Percentiles rank a stretch among this genome's conserved stretches.
Evolutionary conservation across 1,140 invertebrate genomes (phyloP).

Genomic region (Achroia grisella): DNA sequence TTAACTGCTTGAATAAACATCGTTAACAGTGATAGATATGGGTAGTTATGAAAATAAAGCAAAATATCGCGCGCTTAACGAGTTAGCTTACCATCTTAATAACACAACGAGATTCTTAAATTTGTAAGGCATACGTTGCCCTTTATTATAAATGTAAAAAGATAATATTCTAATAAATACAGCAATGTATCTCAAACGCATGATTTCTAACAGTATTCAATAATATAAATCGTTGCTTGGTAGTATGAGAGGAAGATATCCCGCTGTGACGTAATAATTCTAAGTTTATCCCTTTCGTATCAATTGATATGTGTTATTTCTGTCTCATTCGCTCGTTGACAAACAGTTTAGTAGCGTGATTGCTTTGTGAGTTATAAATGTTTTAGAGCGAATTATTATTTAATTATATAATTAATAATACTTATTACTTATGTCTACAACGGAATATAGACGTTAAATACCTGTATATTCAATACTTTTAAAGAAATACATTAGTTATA

Average conservation of each 20-base stretch:
- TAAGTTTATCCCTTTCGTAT: constrained; percentile 57
- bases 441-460: no score
- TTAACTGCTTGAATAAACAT: constrained; percentile 69
- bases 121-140: constrained; percentile 19
- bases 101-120: constrained; percentile 3
- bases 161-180: constrained; percentile 2
- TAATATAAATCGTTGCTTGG: constrained; percentile 8
- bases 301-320: constrained; percentile 42
- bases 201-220: not conserved
- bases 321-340: constrained; percentile 53
- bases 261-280: constrained; percentile 69
- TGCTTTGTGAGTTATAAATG: constrained; percentile 13
- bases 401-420: no score
- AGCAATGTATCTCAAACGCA: constrained; percentile 23
- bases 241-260: constrained; percentile 38
- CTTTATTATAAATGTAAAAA: not conserved
- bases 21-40: constrained; percentile 72
- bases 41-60: constrained; percentile 70
- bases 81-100: constrained; percentile 34
- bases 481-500: no score
- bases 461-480: no score
- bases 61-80: constrained; percentile 57
- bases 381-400: constrained; percentile 8
- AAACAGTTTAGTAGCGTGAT: constrained; percentile 53
- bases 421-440: no score